phyloP scores from a whole-genome alignment of 2,888 invertebrate species.

The Lasioglossum vierecki region DNA sequence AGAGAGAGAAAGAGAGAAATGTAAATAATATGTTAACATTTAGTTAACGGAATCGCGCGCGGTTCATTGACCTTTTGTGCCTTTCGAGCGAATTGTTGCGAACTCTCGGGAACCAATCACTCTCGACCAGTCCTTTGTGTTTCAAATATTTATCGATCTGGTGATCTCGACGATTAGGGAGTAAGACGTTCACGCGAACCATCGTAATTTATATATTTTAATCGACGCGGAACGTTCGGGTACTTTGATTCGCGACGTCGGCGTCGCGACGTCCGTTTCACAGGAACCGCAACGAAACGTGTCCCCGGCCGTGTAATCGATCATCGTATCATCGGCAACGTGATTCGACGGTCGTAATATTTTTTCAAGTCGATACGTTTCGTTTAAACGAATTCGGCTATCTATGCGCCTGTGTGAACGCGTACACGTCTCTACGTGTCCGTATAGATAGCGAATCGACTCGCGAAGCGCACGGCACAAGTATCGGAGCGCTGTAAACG shows the following conservation, averaged over 20 bases:
- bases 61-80: slow-evolving; percentile 57
- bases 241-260: background rate
- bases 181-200: slow-evolving; percentile 11
- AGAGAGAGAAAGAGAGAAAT: background rate
- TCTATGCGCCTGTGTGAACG: background rate
- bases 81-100: slow-evolving; percentile 48
- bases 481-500: slow-evolving; percentile 1
- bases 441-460: background rate
- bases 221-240: background rate
- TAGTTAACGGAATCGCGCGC: slow-evolving; percentile 39
- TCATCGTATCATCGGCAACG: background rate
- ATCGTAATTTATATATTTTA: slow-evolving; percentile 15
- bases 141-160: slow-evolving; percentile 8
- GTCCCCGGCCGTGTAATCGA: background rate
- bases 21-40: slow-evolving; percentile 43
- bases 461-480: background rate
- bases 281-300: background rate
- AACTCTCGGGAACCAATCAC: slow-evolving; percentile 52
- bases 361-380: slow-evolving; percentile 3
- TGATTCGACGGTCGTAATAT: slow-evolving; percentile 7
- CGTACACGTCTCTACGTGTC: background rate
- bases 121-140: slow-evolving; percentile 30
- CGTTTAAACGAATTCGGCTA: background rate
- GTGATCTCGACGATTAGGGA: slow-evolving; percentile 21
- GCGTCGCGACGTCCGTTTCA: background rate